These are phyloP conservation scores for Ormyrus labotus DNA, from an alignment of 2,888 invertebrate genomes.

Conservation along the genomic window DNA sequence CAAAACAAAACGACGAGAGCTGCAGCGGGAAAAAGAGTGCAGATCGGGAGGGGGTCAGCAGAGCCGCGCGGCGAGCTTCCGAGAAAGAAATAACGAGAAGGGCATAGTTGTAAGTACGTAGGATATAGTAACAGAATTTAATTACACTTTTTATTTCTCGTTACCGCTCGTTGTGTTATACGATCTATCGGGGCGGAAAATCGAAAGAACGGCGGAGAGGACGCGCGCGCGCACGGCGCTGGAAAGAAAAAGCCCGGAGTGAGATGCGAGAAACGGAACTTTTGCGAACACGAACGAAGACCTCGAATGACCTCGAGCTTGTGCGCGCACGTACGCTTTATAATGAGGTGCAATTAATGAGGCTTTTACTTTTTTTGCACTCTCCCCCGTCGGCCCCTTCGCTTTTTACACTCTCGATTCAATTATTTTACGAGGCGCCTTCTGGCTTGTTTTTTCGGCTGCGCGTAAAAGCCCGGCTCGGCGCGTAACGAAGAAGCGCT, in stretches of 20 bases:
- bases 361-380: constrained; percentile 24
- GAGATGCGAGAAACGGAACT: constrained; percentile 28
- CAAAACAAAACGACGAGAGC: neutral
- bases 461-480: neutral
- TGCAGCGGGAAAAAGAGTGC: neutral
- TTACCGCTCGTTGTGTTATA: constrained; percentile 6
- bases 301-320: constrained; percentile 30
- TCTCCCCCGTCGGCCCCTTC: neutral
- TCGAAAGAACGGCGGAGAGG: neutral
- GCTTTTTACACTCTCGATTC: constrained; percentile 39
- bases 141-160: constrained; percentile 37
- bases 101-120: constrained; percentile 12
- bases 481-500: neutral
- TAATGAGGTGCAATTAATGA: constrained; percentile 53
- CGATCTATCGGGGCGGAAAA: constrained; percentile 21
- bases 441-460: constrained; percentile 2
- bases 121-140: constrained; percentile 36
- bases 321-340: constrained; percentile 35
- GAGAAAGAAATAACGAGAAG: constrained; percentile 43
- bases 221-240: neutral
- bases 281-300: constrained; percentile 21
- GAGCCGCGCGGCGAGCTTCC: constrained; percentile 7
- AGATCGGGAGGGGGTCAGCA: neutral
- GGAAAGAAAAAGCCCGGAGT: neutral
- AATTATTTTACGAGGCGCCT: constrained; percentile 46